Evolutionary conservation across 2,113 vertebrate genomes (phyloP), one percentile per base, ranked within the genome.

Genomic region (Aphelocoma coerulescens): DNA sequence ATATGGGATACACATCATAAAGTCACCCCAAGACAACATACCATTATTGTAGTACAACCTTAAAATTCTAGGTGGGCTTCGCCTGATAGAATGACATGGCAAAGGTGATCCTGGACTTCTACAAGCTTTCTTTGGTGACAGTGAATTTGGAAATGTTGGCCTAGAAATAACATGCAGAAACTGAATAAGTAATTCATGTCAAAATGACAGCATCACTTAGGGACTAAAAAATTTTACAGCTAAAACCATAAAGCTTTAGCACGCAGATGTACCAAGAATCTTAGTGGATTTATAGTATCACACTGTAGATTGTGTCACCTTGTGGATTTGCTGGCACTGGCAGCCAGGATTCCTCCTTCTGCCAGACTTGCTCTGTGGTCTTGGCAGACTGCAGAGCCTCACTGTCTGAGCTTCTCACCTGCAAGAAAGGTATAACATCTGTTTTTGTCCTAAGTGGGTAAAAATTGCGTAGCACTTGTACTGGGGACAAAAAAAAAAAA

Each of bases 51-150:
- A 75, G 13, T 18, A 17, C 0, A 0, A 8, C 39, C 67, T 88
- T 65, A 41, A 66, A 61, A 32, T 83, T 80, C 80, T 63, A 57
- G 28, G 4, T 72, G 30, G 13, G 7, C 54, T 93, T 91, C 2
- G 1, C 13, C 37, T 57, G 51, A 23, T 44, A 28, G 10, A 85
- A 9, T 58, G 32, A 19, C 0, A 0, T 54, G 23, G 43, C 22
- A 63, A 46, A 93, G 30, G 16, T 54, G 63, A 51, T 80, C 44
- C 37, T 88, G 39, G 28, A 58, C 59, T 91, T 85, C 37, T 74
- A 1, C 0, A 4, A 58, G 68, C 72, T 69, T 63, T 41, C 55
- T 55, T 58, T 46, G 55, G 59, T 49, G 41, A 48, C 13, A 49
- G 18, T 28, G 23, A 77, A 65, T 71, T 69, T 85, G 59, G 46